Conservation (phyloP, 2,113 vertebrate genomes). For the Meles meles region DNA sequence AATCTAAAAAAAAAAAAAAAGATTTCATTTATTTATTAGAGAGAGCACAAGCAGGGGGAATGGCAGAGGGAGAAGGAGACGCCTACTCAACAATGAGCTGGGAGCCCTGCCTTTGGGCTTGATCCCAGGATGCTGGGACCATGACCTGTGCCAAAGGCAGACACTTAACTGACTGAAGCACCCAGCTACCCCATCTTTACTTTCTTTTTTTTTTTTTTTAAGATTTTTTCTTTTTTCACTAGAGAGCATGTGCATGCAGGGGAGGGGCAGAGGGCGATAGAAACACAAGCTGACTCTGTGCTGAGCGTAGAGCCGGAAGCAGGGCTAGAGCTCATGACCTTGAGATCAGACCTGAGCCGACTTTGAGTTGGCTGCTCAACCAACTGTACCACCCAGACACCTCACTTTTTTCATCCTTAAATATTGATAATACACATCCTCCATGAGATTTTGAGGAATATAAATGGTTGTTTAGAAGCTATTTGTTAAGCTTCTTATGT, state of each 20-base stretch:
- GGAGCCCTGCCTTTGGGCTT: no score
- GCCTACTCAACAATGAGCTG: no score
- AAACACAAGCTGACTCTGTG: background rate
- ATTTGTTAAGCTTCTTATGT: background rate
- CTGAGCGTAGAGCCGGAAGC: background rate
- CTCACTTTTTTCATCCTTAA: constrained; percentile 25
- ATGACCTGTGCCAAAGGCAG: no score
- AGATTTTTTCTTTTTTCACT: background rate
- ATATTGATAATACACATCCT: background rate
- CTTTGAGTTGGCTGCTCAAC: background rate
- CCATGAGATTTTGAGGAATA: background rate
- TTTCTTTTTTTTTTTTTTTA: background rate
- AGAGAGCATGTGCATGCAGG: background rate
- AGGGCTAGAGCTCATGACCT: background rate
- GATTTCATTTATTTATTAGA: no score
- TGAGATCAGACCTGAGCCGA: background rate
- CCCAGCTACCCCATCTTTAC: background rate
- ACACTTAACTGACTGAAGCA: no score
- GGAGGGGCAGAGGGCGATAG: background rate
- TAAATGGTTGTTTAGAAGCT: background rate
- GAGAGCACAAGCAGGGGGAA: no score
- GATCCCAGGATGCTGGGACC: no score
- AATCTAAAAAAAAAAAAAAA: no score
- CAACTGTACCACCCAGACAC: background rate
- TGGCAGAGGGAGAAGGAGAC: no score